Evolutionary conservation across 92 coral and sea anemone genomes (phyloP).

Genomic region (Blastomussa wellsi): DNA sequence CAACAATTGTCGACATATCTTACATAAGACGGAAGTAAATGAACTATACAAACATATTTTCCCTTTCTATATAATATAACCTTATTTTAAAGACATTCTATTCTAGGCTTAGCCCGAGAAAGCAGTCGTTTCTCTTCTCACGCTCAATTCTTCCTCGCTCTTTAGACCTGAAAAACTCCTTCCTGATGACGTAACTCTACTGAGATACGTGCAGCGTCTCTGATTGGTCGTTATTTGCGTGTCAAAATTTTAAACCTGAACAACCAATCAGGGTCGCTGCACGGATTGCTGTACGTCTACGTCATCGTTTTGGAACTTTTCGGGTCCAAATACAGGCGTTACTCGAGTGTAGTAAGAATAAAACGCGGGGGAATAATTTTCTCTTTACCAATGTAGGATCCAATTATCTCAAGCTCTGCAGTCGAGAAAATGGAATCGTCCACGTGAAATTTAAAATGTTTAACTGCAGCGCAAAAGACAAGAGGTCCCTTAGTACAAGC

Average conservation of each 20-base stretch:
- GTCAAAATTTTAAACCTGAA: background rate
- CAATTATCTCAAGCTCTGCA: constrained; percentile 17
- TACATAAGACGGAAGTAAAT: constrained; percentile 23
- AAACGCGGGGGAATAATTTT: background rate
- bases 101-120: background rate
- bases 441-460: background rate
- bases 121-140: background rate
- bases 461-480: constrained; percentile 37
- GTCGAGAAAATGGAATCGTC: background rate
- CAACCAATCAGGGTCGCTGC: background rate
- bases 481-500: constrained; percentile 6
- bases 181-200: background rate
- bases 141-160: background rate
- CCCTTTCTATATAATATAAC: constrained; percentile 52
- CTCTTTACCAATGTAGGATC: background rate
- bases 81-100: constrained; percentile 43
- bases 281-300: background rate
- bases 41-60: constrained; percentile 53
- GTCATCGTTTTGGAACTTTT: background rate
- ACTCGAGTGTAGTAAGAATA: background rate
- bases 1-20: constrained; percentile 24
- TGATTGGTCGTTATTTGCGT: background rate
- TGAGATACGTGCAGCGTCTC: background rate
- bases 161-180: background rate
- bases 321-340: background rate